Conservation (phyloP, 2,113 vertebrate species). For the Isichthys henryi region DNA sequence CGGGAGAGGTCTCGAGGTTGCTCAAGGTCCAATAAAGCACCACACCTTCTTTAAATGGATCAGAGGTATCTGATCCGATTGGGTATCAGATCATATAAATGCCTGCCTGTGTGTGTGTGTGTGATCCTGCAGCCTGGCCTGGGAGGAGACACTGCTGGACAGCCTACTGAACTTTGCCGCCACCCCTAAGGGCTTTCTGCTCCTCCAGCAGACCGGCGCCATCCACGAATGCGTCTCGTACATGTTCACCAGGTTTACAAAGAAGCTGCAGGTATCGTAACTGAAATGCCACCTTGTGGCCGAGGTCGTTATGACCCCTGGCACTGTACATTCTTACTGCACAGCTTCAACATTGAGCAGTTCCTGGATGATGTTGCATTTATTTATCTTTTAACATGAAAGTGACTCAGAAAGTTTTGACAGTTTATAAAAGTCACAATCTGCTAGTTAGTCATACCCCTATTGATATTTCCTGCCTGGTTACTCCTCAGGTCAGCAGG, state of each 20-base stretch:
- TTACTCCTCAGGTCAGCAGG: conserved; percentile 65
- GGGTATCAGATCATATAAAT: not conserved
- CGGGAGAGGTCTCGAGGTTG: too few relatives aligned
- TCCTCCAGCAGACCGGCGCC: conserved; percentile 82
- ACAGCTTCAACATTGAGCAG: not conserved
- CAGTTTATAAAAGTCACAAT: not conserved
- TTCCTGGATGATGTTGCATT: not conserved
- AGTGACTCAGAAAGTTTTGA: not conserved
- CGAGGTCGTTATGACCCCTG: not conserved
- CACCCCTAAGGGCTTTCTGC: conserved; percentile 81
- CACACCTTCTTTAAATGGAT: not conserved
- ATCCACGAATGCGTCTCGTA: conserved; percentile 76
- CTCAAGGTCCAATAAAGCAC: not conserved
- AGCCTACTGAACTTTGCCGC: conserved; percentile 82
- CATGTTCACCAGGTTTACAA: conserved; percentile 80
- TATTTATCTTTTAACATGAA: not conserved
- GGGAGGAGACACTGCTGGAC: conserved; percentile 87
- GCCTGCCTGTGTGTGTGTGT: not conserved
- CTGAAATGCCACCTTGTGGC: not conserved
- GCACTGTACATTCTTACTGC: not conserved
- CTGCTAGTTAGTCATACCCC: not conserved
- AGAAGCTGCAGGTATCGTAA: conserved; percentile 76
- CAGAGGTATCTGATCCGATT: not conserved
- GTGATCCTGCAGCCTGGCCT: conserved; percentile 60
- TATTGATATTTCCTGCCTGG: not conserved